phyloP scores from a whole-genome alignment of 2,113 vertebrate species.

The Bos javanicus region DNA sequence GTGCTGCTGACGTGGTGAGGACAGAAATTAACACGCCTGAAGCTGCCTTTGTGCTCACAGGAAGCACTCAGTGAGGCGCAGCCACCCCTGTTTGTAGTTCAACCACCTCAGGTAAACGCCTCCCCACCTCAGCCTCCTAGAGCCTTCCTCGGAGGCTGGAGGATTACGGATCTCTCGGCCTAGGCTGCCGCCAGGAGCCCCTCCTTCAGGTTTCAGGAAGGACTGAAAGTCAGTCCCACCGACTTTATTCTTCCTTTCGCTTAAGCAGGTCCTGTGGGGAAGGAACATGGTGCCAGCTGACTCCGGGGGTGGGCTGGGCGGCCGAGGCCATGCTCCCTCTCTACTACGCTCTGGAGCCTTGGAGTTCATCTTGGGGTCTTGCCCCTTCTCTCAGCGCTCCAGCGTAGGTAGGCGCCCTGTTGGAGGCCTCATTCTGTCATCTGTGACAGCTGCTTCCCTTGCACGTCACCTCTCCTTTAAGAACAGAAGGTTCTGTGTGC shows the following conservation, averaged over 20 bases:
- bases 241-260: not conserved
- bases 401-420: slow-evolving; percentile 26
- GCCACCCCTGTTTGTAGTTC: not conserved
- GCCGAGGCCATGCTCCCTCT: not conserved
- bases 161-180: not conserved
- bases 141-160: not conserved
- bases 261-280: not conserved
- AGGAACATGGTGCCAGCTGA: not conserved
- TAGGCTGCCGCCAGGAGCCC: not conserved
- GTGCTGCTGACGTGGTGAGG: not conserved
- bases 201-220: not conserved
- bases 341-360: not conserved
- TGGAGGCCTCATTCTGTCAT: slow-evolving; percentile 52
- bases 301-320: not conserved
- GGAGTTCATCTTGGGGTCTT: slow-evolving; percentile 18
- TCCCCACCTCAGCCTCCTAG: not conserved
- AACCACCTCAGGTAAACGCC: not conserved
- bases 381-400: not conserved
- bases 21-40: not conserved
- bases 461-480: not conserved
- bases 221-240: not conserved
- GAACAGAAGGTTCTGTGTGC: not conserved
- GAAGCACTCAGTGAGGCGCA: not conserved
- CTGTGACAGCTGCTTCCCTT: slow-evolving; percentile 49
- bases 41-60: not conserved